phyloP scores from a whole-genome alignment of 2,888 invertebrate species.

The Lepidocyrtoides sp. region DNA sequence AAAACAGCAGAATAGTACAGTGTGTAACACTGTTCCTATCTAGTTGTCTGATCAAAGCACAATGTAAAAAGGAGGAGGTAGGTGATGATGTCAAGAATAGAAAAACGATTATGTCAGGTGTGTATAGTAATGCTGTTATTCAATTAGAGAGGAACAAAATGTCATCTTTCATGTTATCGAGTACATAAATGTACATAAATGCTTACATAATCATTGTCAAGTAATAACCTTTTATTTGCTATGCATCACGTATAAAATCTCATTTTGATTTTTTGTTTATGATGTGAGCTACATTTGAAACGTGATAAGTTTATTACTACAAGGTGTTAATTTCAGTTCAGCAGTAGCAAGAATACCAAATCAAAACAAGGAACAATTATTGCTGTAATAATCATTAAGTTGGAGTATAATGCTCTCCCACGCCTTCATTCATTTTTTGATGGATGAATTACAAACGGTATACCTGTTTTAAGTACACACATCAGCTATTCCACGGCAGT shows the following conservation, averaged over 20 bases:
- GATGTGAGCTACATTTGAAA: slow-evolving; percentile 10
- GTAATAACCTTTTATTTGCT: not conserved
- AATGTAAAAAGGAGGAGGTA: slow-evolving; percentile 18
- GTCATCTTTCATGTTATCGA: not conserved
- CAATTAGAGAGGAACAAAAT: slow-evolving; percentile 63
- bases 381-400: slow-evolving; percentile 33
- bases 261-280: not conserved
- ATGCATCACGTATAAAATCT: not conserved
- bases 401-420: slow-evolving; percentile 56
- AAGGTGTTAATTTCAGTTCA: slow-evolving; percentile 19
- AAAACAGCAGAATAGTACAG: not conserved
- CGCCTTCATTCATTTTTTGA: slow-evolving; percentile 66
- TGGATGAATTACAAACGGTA: not conserved
- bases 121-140: slow-evolving; percentile 60
- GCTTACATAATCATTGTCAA: not conserved
- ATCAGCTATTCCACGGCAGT: no score
- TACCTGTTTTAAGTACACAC: not conserved
- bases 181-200: not conserved
- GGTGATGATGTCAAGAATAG: slow-evolving; percentile 30
- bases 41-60: not conserved
- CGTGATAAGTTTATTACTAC: slow-evolving; percentile 3
- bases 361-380: slow-evolving; percentile 42
- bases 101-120: slow-evolving; percentile 61
- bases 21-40: not conserved
- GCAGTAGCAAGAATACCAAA: no score